Percentiles rank a stretch among this genome's conserved stretches.
phyloP scores from a whole-genome alignment of 2,888 invertebrate species.

The Herminia tarsipennalis region DNA sequence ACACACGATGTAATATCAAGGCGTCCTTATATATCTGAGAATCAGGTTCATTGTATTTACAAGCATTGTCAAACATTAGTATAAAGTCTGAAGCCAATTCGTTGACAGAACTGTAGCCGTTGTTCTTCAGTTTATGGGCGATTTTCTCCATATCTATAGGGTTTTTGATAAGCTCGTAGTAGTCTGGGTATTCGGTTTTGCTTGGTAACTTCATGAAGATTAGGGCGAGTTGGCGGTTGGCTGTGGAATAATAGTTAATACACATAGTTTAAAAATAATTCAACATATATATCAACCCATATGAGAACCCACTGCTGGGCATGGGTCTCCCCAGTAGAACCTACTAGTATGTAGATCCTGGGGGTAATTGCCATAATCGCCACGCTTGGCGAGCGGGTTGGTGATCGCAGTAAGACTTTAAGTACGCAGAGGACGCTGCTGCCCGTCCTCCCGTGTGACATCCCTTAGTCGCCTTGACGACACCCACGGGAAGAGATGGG shows the following conservation, averaged over 20 bases:
- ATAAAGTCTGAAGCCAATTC: slow-evolving; percentile 95
- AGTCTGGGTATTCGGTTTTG: slow-evolving; percentile 97
- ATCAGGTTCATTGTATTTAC: slow-evolving; percentile 98
- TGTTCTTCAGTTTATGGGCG: slow-evolving; percentile 92
- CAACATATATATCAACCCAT: no score
- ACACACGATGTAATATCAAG: slow-evolving; percentile 95
- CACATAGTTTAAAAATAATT: no score
- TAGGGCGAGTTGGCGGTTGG: slow-evolving; percentile 94
- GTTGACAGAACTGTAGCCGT: slow-evolving; percentile 92
- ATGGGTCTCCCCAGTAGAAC: no score
- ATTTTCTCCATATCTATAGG: slow-evolving; percentile 99
- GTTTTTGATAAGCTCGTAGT: slow-evolving; percentile 98
- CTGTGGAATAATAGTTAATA: slow-evolving; percentile 77
- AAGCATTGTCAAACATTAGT: slow-evolving; percentile 98
- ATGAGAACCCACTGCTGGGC: no score
- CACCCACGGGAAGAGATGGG: no score
- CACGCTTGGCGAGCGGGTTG: no score
- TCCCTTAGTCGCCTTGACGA: no score
- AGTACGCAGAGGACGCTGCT: no score
- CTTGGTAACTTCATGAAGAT: slow-evolving; percentile 98
- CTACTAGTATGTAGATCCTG: no score
- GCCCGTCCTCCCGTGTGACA: no score
- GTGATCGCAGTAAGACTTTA: no score
- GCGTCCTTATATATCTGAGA: slow-evolving; percentile 99
- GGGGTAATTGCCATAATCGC: no score